Percentiles rank a stretch among this genome's conserved stretches.
Evolutionary conservation across 2,888 invertebrate genomes (phyloP).

Genomic region (Agrochola lota): DNA sequence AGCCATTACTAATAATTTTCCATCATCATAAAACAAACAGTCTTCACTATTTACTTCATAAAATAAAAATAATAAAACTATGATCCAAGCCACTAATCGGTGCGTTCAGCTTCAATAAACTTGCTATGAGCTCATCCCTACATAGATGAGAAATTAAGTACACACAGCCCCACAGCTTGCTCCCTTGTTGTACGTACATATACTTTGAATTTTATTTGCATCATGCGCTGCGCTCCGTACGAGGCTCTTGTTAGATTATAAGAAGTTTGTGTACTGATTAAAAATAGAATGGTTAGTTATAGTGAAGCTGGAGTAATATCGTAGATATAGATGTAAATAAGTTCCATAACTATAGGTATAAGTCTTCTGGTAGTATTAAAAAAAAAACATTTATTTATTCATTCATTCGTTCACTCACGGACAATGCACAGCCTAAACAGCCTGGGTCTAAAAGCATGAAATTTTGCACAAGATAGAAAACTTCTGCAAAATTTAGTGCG

Average conservation of each 20-base stretch:
- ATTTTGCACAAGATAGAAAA: no score
- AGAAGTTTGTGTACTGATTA: slow-evolving; percentile 10
- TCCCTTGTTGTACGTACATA: slow-evolving; percentile 15
- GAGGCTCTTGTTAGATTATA: slow-evolving; percentile 5
- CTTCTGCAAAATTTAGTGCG: no score
- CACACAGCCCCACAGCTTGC: slow-evolving; percentile 48
- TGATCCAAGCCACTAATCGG: slow-evolving; percentile 21
- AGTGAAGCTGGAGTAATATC: neutral
- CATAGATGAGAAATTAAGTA: slow-evolving; percentile 57
- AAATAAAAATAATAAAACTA: neutral
- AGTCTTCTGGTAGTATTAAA: no score
- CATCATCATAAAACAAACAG: neutral
- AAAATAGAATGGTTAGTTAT: neutral
- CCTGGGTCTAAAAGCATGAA: no score
- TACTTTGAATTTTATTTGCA: slow-evolving; percentile 31
- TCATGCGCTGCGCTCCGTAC: slow-evolving; percentile 34
- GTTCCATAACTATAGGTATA: neutral
- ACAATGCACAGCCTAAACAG: no score
- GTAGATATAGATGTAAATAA: neutral
- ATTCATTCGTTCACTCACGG: no score
- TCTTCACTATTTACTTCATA: neutral
- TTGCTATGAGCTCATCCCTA: slow-evolving; percentile 54
- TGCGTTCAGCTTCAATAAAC: slow-evolving; percentile 57
- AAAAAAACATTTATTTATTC: no score
- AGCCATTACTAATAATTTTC: neutral